Conservation (phyloP, 2,113 vertebrate genomes). For the Morone saxatilis region DNA sequence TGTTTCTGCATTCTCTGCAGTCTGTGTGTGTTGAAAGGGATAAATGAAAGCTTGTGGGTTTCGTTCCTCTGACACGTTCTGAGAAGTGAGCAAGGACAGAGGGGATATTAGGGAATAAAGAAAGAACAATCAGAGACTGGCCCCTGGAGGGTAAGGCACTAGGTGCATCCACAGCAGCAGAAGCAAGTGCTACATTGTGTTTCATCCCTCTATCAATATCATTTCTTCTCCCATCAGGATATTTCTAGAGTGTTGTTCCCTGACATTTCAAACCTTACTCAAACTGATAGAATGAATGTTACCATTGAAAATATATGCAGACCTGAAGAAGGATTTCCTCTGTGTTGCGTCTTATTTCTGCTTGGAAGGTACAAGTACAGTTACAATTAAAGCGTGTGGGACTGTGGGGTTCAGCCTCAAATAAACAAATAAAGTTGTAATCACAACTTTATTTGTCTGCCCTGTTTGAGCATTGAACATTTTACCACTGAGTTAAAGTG, state of each 20-base stretch:
- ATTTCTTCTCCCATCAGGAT: slow-evolving; percentile 31
- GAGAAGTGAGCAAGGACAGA: neutral
- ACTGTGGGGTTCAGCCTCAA: neutral
- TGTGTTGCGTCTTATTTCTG: slow-evolving; percentile 65
- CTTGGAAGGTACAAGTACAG: neutral
- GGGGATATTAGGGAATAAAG: neutral
- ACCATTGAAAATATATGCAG: slow-evolving; percentile 84
- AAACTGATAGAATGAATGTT: slow-evolving; percentile 80
- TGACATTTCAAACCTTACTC: slow-evolving; percentile 68
- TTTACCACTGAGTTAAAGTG: neutral
- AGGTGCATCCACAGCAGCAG: slow-evolving; percentile 31
- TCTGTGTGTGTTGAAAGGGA: slow-evolving; percentile 27
- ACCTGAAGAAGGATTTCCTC: slow-evolving; percentile 61
- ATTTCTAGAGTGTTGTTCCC: slow-evolving; percentile 48
- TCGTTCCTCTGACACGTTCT: slow-evolving; percentile 20
- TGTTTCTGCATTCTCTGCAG: slow-evolving; percentile 13
- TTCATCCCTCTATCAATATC: slow-evolving; percentile 35
- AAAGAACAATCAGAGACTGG: slow-evolving; percentile 5
- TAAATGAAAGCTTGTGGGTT: slow-evolving; percentile 11
- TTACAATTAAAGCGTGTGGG: neutral
- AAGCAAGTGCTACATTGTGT: slow-evolving; percentile 35
- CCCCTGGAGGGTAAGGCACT: slow-evolving; percentile 20
- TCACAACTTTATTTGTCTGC: neutral
- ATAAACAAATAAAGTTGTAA: too few species aligned
- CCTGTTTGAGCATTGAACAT: neutral